Conservation (phyloP, 1,140 invertebrate genomes). For the Oreohelix idahoensis region DNA sequence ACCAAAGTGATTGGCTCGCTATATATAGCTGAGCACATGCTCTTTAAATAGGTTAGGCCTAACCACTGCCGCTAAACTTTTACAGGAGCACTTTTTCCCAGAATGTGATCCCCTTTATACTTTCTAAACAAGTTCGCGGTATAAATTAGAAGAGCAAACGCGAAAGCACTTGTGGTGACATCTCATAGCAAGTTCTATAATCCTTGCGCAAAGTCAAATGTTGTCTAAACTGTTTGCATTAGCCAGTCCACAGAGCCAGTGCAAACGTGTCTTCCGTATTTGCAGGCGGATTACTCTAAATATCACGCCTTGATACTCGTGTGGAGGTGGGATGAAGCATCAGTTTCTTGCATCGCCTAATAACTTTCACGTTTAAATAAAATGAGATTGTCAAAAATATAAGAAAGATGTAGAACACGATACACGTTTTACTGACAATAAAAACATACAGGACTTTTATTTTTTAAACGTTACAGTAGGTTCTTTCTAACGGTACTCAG, state of each 20-base stretch:
- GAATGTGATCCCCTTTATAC: background rate
- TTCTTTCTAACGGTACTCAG: too few species aligned
- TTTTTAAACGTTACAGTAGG: too few species aligned
- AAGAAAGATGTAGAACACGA: too few species aligned
- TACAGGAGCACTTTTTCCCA: background rate
- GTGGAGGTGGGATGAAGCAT: background rate
- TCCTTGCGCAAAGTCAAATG: conserved; percentile 24
- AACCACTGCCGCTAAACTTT: background rate
- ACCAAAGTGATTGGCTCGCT: background rate
- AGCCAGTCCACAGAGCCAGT: background rate
- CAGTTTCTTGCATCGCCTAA: background rate
- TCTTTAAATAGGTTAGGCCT: background rate
- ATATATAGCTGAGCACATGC: background rate
- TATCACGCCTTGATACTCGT: background rate
- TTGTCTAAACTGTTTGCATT: conserved; percentile 13
- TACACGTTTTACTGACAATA: too few species aligned
- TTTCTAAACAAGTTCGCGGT: background rate
- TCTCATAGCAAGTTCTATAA: background rate
- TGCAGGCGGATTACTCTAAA: background rate
- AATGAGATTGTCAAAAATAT: background rate
- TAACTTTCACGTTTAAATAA: background rate
- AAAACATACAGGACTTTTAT: too few species aligned
- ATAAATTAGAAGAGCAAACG: conserved; percentile 21
- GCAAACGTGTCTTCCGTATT: background rate
- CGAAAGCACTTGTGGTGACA: conserved; percentile 15